A percentile compares a stretch with the other conserved stretches of the same genome.
Conservation (phyloP, 1,140 invertebrate species). For the Drosophila kepulauana region DNA sequence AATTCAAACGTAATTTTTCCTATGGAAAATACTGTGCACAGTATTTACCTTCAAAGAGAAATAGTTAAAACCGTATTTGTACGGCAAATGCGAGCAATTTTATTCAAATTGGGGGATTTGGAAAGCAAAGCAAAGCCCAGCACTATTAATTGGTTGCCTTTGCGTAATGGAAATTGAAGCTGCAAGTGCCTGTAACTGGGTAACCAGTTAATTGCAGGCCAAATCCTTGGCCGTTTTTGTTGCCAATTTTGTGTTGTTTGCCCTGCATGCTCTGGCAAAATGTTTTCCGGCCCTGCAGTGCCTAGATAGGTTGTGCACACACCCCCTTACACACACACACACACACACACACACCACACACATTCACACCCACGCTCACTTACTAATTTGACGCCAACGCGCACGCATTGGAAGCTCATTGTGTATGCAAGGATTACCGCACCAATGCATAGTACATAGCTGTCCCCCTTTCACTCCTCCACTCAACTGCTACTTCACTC, state of each 20-base stretch:
- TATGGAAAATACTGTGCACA: neutral
- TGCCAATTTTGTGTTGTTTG: constrained; percentile 54
- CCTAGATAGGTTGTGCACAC: constrained; percentile 63
- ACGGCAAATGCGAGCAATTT: neutral
- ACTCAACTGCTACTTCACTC: too few relatives aligned
- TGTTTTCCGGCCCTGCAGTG: constrained; percentile 54
- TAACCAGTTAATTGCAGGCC: constrained; percentile 31
- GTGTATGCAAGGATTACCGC: constrained; percentile 77
- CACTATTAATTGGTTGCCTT: constrained; percentile 17
- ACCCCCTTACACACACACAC: constrained; percentile 16
- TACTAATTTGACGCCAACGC: constrained; percentile 25
- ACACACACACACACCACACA: neutral
- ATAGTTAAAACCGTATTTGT: neutral
- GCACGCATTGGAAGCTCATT: constrained; percentile 62
- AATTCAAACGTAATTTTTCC: neutral
- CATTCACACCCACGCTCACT: neutral
- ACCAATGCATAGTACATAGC: constrained; percentile 47
- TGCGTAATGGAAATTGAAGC: constrained; percentile 4
- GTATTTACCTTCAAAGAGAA: neutral
- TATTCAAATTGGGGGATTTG: constrained; percentile 4
- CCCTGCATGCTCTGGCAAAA: constrained; percentile 61
- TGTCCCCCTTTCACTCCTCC: neutral
- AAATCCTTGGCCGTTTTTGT: constrained; percentile 64
- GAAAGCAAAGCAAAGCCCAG: constrained; percentile 16
- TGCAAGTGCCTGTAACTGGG: constrained; percentile 13